phyloP scores from a whole-genome alignment of 1,140 invertebrate genomes.

The Matsumurasca onukii region DNA sequence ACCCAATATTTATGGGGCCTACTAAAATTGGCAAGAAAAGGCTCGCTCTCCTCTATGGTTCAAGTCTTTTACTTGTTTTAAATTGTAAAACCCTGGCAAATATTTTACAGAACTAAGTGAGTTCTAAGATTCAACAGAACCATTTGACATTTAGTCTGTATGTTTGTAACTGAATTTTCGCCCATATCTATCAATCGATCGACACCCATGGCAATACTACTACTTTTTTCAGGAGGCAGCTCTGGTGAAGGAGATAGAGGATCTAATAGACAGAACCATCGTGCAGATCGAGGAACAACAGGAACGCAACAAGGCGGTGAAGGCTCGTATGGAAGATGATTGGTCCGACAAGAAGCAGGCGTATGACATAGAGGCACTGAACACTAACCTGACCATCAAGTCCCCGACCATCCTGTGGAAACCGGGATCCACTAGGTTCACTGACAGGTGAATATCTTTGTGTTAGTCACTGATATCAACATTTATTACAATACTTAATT shows the following conservation, averaged over 20 bases:
- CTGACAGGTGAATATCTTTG: conserved; percentile 55
- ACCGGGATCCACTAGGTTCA: conserved; percentile 67
- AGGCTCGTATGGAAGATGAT: conserved; percentile 78
- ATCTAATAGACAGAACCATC: conserved; percentile 57
- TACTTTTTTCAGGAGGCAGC: conserved; percentile 60
- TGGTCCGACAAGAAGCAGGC: conserved; percentile 88
- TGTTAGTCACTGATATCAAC: neutral
- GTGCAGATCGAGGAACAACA: conserved; percentile 73
- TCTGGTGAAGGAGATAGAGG: conserved; percentile 63
- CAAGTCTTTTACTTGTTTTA: too few species aligned
- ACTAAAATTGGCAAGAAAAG: too few species aligned
- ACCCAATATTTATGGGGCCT: too few species aligned
- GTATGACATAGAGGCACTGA: conserved; percentile 69
- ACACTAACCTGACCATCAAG: conserved; percentile 61
- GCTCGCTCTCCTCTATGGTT: too few species aligned
- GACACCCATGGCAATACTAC: too few species aligned
- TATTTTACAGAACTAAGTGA: too few species aligned
- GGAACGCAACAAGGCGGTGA: conserved; percentile 70
- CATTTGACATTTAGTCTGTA: too few species aligned
- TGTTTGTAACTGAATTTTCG: too few species aligned
- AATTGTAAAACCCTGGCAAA: too few species aligned
- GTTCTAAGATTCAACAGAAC: too few species aligned
- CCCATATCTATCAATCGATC: too few species aligned
- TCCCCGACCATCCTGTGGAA: conserved; percentile 65
- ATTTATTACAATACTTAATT: neutral